Evolutionary conservation across 2,888 invertebrate genomes (phyloP).

Genomic region (Incurvaria masculella): DNA sequence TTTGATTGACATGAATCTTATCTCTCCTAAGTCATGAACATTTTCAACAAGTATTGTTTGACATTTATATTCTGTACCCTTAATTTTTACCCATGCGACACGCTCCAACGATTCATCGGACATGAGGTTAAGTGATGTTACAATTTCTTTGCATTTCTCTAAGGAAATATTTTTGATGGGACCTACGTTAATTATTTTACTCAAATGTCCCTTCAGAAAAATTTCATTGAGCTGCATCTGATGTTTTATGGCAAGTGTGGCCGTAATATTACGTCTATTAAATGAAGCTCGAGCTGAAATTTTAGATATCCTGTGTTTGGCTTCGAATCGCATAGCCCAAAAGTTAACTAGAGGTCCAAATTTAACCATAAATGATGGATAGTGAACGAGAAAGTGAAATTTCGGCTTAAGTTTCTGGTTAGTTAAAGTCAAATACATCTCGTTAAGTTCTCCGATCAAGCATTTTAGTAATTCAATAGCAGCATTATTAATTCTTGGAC

Average conservation of each 20-base stretch:
- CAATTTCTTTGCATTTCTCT: neutral
- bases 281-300: conserved; percentile 10
- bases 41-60: neutral
- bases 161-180: too few relatives aligned
- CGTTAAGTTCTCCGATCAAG: neutral
- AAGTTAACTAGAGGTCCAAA: conserved; percentile 3
- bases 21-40: neutral
- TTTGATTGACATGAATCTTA: neutral
- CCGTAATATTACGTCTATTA: conserved; percentile 10
- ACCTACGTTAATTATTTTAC: too few relatives aligned
- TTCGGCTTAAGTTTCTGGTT: too few relatives aligned
- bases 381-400: neutral
- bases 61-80: neutral
- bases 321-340: conserved; percentile 4
- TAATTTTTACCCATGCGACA: neutral
- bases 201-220: conserved; percentile 6
- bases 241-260: conserved; percentile 9
- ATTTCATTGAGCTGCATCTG: conserved; percentile 10
- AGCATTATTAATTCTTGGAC: neutral
- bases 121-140: neutral
- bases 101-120: too few relatives aligned
- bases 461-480: neutral
- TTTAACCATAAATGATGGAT: neutral
- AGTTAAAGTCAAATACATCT: neutral
- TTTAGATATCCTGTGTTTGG: conserved; percentile 11